Evolutionary conservation across 2,113 vertebrate genomes (phyloP).

Genomic region (Cyprinodon brontotheroides): DNA sequence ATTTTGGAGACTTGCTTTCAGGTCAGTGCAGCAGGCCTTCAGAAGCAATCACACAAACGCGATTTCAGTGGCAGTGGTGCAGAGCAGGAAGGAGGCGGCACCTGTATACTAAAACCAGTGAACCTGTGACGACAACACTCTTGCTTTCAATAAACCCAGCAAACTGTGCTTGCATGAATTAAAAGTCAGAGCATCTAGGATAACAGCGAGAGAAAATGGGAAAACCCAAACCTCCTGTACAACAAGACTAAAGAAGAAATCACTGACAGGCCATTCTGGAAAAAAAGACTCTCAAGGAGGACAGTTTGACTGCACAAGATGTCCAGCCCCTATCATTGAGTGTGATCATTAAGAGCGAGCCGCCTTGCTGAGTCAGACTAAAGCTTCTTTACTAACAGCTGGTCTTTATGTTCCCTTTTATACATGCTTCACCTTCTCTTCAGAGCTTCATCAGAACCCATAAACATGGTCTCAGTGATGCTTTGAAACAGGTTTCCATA

Average conservation of each 20-base stretch:
- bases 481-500: constrained; percentile 67
- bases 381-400: constrained; percentile 56
- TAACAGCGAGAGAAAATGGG: constrained; percentile 7
- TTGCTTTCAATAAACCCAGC: constrained; percentile 40
- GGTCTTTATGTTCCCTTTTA: constrained; percentile 51
- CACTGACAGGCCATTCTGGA: neutral
- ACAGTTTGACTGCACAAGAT: no score
- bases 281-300: neutral
- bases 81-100: constrained; percentile 48
- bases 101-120: constrained; percentile 63
- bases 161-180: constrained; percentile 46
- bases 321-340: constrained; percentile 25
- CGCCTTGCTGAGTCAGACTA: constrained; percentile 66
- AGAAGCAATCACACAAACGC: constrained; percentile 71
- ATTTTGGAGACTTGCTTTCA: constrained; percentile 76
- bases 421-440: constrained; percentile 67
- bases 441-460: constrained; percentile 54
- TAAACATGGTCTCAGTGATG: constrained; percentile 62
- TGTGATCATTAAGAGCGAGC: constrained; percentile 55
- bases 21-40: constrained; percentile 72
- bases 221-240: constrained; percentile 12
- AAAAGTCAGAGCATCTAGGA: constrained; percentile 23
- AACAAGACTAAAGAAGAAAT: neutral
- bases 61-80: constrained; percentile 63
- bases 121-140: constrained; percentile 63